phyloP scores from a whole-genome alignment of 2,888 invertebrate species.

The Lasioglossum figueresi region DNA sequence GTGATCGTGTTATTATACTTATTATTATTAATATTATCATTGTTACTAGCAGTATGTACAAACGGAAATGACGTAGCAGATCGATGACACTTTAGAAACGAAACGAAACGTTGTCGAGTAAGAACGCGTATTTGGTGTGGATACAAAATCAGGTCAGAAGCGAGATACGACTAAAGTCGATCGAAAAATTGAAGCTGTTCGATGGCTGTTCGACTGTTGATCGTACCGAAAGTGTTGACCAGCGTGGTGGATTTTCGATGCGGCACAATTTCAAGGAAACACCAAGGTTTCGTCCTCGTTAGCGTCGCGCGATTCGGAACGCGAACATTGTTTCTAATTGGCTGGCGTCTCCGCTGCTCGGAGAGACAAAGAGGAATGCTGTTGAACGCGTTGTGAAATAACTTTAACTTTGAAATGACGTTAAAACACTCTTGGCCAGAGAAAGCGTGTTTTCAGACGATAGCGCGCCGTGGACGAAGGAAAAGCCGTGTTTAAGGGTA shows the following conservation, averaged over 20 bases:
- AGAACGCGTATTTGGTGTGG: constrained; percentile 9
- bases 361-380: background rate
- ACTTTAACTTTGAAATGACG: no score
- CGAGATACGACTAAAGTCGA: background rate
- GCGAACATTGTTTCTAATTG: background rate
- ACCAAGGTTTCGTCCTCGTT: background rate
- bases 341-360: background rate
- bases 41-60: background rate
- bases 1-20: background rate
- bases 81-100: background rate
- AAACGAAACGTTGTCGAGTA: background rate
- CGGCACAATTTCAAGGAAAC: background rate
- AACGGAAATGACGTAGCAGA: constrained; percentile 1
- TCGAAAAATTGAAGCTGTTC: background rate
- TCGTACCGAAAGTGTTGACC: background rate
- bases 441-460: no score
- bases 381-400: background rate
- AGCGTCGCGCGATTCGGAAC: background rate
- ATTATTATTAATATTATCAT: background rate
- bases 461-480: no score
- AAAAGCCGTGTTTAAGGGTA: no score
- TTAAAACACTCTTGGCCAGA: no score
- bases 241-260: background rate
- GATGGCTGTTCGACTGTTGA: background rate
- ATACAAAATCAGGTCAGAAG: background rate